A percentile compares a stretch with the other conserved stretches of the same genome.
phyloP scores from a whole-genome alignment of 2,888 invertebrate genomes.

The Euclidia mi region DNA sequence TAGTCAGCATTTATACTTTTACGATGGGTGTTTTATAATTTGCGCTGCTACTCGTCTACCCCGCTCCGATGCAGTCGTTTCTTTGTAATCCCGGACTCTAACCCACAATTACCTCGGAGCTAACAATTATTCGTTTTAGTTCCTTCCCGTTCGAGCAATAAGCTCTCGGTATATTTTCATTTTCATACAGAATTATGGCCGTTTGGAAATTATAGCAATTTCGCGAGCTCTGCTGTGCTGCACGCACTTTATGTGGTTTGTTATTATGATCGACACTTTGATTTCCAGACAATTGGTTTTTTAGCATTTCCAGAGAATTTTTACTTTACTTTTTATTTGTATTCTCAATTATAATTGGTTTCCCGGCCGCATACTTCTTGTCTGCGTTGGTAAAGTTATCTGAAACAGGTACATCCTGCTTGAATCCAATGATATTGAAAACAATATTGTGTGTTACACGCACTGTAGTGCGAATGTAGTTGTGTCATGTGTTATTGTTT shows the following conservation, averaged over 20 bases:
- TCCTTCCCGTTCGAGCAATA: conserved; percentile 61
- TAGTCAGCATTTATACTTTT: conserved; percentile 18
- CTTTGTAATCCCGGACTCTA: conserved; percentile 65
- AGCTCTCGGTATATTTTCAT: conserved; percentile 67
- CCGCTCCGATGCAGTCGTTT: conserved; percentile 47
- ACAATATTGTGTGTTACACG: neutral
- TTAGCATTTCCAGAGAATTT: neutral
- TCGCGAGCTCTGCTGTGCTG: conserved; percentile 53
- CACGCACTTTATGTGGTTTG: conserved; percentile 50
- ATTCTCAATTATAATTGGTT: neutral
- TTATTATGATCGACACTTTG: conserved; percentile 35
- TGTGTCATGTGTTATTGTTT: conserved; percentile 33
- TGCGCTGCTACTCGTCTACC: conserved; percentile 31
- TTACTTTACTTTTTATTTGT: neutral
- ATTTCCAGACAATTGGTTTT: conserved; percentile 21
- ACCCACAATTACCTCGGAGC: conserved; percentile 65
- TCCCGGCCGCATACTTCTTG: too few relatives aligned
- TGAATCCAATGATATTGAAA: neutral
- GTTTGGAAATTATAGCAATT: conserved; percentile 71
- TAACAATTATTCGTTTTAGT: conserved; percentile 71
- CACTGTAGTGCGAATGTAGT: conserved; percentile 2
- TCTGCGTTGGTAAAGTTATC: too few relatives aligned
- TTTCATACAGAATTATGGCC: conserved; percentile 65
- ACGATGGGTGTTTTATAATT: conserved; percentile 39
- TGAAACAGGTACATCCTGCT: neutral